phyloP scores from a whole-genome alignment of 2,888 invertebrate species.

The Elysia crispata region DNA sequence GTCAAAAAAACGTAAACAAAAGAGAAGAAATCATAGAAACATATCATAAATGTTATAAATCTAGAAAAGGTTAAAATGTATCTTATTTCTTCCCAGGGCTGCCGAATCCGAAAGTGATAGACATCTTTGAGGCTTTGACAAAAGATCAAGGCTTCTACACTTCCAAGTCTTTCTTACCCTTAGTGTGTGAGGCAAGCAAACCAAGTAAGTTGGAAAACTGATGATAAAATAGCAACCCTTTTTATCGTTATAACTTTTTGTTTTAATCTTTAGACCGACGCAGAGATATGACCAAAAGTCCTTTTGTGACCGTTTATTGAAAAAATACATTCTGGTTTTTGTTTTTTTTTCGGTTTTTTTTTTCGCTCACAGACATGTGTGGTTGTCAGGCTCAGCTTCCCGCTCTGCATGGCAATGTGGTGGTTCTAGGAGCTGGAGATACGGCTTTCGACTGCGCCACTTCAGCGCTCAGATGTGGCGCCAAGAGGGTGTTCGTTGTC shows the following conservation, averaged over 20 bases:
- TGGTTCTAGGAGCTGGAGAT: slow-evolving; percentile 97
- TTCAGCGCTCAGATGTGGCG: slow-evolving; percentile 96
- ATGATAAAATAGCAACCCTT: too few species aligned
- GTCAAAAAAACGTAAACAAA: too few species aligned
- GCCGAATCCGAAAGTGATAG: slow-evolving; percentile 90
- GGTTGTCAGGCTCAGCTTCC: slow-evolving; percentile 87
- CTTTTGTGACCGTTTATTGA: too few species aligned
- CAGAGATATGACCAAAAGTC: too few species aligned
- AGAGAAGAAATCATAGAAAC: too few species aligned
- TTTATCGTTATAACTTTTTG: too few species aligned
- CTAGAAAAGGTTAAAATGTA: too few species aligned
- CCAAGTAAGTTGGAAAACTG: slow-evolving; percentile 80
- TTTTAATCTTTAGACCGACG: too few species aligned
- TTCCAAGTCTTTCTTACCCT: slow-evolving; percentile 94
- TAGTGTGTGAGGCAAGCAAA: slow-evolving; percentile 92
- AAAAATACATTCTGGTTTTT: too few species aligned
- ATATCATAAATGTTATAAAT: too few species aligned
- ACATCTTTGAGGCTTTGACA: slow-evolving; percentile 84
- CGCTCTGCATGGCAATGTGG: slow-evolving; percentile 86
- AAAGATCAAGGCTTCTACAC: slow-evolving; percentile 93
- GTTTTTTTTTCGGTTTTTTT: too few species aligned
- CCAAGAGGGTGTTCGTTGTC: slow-evolving; percentile 92
- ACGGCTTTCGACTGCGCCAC: slow-evolving; percentile 99
- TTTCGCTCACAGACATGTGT: slow-evolving; percentile 83
- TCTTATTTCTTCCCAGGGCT: slow-evolving; percentile 83